Evolutionary conservation across 1,140 invertebrate species (phyloP).

Genomic region (Kradibia gibbosae): DNA sequence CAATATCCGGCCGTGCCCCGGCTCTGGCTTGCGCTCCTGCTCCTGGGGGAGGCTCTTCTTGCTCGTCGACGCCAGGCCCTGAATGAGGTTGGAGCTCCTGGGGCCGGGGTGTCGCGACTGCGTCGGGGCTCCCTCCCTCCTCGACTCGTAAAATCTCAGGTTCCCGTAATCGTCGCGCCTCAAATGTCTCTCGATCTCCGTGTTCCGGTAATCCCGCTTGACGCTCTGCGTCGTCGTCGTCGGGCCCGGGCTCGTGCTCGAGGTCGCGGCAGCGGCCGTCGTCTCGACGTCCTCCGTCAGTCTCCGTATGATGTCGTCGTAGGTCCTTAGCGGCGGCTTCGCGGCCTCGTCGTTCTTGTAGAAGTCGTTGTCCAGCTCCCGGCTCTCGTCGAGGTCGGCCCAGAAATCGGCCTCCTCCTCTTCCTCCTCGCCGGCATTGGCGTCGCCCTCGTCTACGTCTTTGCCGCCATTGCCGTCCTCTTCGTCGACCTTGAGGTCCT

Average conservation of each 20-base stretch:
- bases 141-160: conserved; percentile 53
- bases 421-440: conserved; percentile 50
- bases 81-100: conserved; percentile 36
- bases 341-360: conserved; percentile 54
- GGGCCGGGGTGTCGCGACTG: background rate
- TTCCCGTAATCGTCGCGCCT: conserved; percentile 60
- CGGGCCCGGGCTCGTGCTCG: conserved; percentile 49
- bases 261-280: conserved; percentile 53
- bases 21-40: no score
- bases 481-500: background rate
- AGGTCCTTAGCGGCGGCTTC: conserved; percentile 59
- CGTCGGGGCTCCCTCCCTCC: conserved; percentile 48
- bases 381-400: conserved; percentile 54
- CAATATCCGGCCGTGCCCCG: background rate
- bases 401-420: conserved; percentile 48
- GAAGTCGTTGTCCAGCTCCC: conserved; percentile 53
- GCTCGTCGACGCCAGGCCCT: background rate
- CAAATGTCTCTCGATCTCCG: conserved; percentile 58
- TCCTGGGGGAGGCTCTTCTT: conserved; percentile 4
- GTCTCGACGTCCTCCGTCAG: conserved; percentile 62
- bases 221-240: conserved; percentile 43
- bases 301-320: conserved; percentile 68
- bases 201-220: conserved; percentile 61
- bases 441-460: background rate
- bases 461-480: background rate